Base-by-base conservation (phyloP, 1,140 invertebrate genomes). In the Catajapyx aquilonaris region DNA sequence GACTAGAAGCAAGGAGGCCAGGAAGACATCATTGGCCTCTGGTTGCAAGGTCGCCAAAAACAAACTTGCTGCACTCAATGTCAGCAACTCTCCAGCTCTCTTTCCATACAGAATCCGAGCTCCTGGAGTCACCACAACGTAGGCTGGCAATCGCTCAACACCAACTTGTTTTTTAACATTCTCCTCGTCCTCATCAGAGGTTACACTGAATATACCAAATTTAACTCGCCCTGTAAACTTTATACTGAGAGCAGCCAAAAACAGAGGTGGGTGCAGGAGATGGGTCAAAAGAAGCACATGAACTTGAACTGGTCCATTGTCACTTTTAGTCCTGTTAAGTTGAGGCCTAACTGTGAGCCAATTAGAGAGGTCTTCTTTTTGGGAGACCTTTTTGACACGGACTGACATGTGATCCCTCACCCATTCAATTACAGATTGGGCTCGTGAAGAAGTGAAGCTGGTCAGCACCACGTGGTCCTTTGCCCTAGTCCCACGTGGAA, bases 21-120 rank as follows among this genome's bases (percentile, higher is more conserved):
- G 46, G 47, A 67, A 66, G 5, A 65, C 44, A 48, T 67, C 64
- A 54, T 66, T 67, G 19, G 60, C 51, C 48, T 64, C 63, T 5
- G 64, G 64, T 44, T 59, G 54, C 7, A 66, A 44, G 23, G 51
- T 50, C 42, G 53, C 52, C 13, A 67, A 46, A 44, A 61, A 60
- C 16, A 51, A 43, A 45, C 61, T 60, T 56, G 66, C 57, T 2
- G 54, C 49, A 33, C 45, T 41, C 43, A 56, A 63, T 36, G 55
- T 60, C 28, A 57, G 51, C 39, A 53, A 50, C 49, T 66, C 62
- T 10, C 54, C 54, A 36, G 38, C 40, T 9, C 47, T 44, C 5
- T 38, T 39, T 3, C 64, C 64, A 52, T 65, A 67, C 5, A 46
- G 36, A 19, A 54, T 48, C 18, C 44, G 52, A 28, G 47, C 49